phyloP scores from a whole-genome alignment of 2,888 invertebrate genomes.

The Ectobius pallidus region DNA sequence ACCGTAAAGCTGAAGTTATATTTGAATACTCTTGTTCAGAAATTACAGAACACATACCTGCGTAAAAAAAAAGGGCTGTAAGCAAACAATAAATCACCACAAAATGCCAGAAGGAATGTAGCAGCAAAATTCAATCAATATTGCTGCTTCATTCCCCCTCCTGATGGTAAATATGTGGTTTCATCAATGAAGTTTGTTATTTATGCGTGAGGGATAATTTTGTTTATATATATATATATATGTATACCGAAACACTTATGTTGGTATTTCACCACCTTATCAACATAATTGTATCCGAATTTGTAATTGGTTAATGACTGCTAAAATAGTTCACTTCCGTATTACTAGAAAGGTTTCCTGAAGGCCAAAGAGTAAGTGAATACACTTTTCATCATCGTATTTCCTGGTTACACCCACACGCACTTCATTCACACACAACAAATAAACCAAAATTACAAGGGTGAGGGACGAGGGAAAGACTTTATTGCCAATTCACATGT shows the following conservation, averaged over 20 bases:
- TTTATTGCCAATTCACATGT: constrained; percentile 30
- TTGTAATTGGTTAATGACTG: constrained; percentile 40
- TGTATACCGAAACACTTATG: constrained; percentile 16
- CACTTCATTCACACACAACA: constrained; percentile 34
- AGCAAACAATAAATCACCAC: constrained; percentile 17
- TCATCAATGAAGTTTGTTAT: background rate
- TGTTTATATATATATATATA: background rate
- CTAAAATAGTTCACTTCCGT: constrained; percentile 40
- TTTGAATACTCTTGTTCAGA: constrained; percentile 6
- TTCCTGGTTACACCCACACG: background rate
- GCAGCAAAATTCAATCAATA: constrained; percentile 24
- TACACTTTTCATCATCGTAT: constrained; percentile 15
- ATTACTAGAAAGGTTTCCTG: constrained; percentile 34
- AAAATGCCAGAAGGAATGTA: constrained; percentile 33
- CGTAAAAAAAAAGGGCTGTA: constrained; percentile 37
- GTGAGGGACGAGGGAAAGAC: constrained; percentile 13
- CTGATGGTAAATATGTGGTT: constrained; percentile 20
- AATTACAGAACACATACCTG: constrained; percentile 6
- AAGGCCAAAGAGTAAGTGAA: constrained; percentile 37
- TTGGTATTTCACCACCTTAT: constrained; percentile 12
- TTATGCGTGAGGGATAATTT: background rate
- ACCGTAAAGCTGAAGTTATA: too few species aligned
- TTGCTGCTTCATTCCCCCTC: constrained; percentile 20
- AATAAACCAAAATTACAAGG: constrained; percentile 26
- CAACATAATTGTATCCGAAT: constrained; percentile 1